Base-by-base conservation (phyloP, 2,888 invertebrate genomes). In the Quadroppia sp. region DNA sequence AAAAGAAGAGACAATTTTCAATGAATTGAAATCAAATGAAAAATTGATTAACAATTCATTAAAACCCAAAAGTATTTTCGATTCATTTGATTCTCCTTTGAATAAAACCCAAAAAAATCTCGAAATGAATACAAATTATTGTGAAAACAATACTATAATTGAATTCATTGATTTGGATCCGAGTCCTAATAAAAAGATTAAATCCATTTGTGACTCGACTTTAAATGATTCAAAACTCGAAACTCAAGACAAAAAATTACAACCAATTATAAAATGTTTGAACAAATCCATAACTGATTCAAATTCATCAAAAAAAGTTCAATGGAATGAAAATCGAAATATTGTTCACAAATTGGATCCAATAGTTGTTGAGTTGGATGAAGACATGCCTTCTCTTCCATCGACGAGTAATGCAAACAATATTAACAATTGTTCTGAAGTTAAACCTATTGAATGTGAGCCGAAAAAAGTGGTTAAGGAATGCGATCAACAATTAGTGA, bases 201-300 rank as follows among this genome's bases (percentile, higher is more conserved):
- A 36, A 64, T 25, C 23, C 4, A 64, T 1, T 50, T 11, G 45
- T 2, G 28, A 13, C n/a, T 36, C 64, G 36, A 1, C 64, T 64
- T 1, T 36, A 64, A 30, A 13, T 1, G 15, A 64, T 64, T 36
- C 6, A 23, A 32, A 3, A n/a, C n/a, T 9, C 30, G 11, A 32
- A 61, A 61, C 13, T n/a, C n/a, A n/a, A n/a, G n/a, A n/a, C n/a
- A n/a, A n/a, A n/a, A 67, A 67, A 23, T 20, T 42, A 23, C 67
- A 64, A n/a, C 17, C 36, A 64, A 64, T 64, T 64, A 64, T 67
- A 25, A 67, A 20, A 61, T n/a, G n/a, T n/a, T n/a, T n/a, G n/a
- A 61, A 11, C 17, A 61, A 36, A 9, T 67, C 40, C 0, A 32
- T 45, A 15, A 23, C 2, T 53, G 28, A 40, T 1, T 23, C 40